Evolutionary conservation across 2,113 vertebrate genomes (phyloP).

Genomic region (Cochlearius cochlearius): DNA sequence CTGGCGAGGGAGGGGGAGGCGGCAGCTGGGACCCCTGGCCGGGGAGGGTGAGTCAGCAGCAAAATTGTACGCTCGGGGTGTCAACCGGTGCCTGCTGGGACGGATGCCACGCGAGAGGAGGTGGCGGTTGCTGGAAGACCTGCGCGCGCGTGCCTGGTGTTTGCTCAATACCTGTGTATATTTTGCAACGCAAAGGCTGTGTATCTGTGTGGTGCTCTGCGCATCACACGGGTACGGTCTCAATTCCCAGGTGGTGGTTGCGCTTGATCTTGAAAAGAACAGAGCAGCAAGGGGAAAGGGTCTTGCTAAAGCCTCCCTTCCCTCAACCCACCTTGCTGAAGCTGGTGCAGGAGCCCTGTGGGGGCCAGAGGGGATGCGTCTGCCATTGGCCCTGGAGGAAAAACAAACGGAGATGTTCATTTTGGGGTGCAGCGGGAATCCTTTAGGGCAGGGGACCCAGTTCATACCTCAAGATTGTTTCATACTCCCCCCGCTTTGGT

Average conservation of each 20-base stretch:
- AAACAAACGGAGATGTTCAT: not conserved
- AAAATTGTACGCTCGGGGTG: not conserved
- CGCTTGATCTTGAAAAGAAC: not conserved
- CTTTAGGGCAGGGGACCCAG: not conserved
- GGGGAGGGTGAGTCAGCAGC: not conserved
- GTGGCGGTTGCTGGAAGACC: not conserved
- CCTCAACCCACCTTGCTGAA: not conserved
- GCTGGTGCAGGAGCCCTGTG: not conserved
- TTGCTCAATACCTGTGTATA: not conserved
- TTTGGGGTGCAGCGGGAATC: not conserved
- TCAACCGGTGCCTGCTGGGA: not conserved
- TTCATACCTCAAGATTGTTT: not conserved
- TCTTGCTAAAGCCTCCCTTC: not conserved
- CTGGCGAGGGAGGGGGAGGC: not conserved
- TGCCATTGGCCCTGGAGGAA: not conserved
- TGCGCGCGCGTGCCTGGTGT: fast-evolving
- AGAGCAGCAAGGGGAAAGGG: not conserved
- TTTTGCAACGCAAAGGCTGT: not conserved
- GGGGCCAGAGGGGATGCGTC: not conserved
- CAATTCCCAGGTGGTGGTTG: not conserved
- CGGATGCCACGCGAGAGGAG: not conserved
- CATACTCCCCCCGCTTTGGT: not conserved
- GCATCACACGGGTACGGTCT: not conserved
- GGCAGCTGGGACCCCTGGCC: not conserved
- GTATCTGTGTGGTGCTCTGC: not conserved